Base-by-base conservation (phyloP, 2,797 vertebrate species). In the Chaunax sp. region DNA sequence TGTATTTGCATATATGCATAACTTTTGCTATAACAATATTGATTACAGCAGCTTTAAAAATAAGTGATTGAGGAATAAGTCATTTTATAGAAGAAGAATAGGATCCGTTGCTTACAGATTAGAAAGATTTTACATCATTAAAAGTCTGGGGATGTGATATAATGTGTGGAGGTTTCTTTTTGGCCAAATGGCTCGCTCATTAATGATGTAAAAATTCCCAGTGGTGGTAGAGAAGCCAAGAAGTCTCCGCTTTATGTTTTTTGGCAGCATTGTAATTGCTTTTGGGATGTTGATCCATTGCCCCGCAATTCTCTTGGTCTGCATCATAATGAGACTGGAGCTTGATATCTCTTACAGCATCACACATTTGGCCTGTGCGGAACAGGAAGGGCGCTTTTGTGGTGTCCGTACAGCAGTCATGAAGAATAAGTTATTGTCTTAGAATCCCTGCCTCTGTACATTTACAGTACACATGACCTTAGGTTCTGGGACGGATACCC, bases 261-360 rank as follows among this genome's bases (percentile, higher is more conserved):
- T 73, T 81, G 66, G 66, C 41, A 75, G 55, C 55, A 80, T 60
- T 78, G 64, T 80, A 75, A 53, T 73, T 80, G 46, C 64, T 79
- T 80, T 72, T 62, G 61, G 70, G 64, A 80, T 66, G 75, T 60
- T 78, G 68, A 68, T 78, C 78, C 59, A 58, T 70, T 77, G 75
- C 64, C 70, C 64, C 9, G 14, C 57, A 59, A 59, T 70, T 81
- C 53, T 65, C 61, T 71, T 68, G 55, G 65, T 71, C 81, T 85
- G 86, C 80, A 85, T 88, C 51, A 26, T 74, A 81, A 88, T 78
- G 70, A 82, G 68, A 50, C 59, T 43, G 23, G 16, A 64, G 55
- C 62, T 72, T 82, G 75, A 81, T 69, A 54, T 69, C 57, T 75
- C 28, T 63, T 63, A 20, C 58, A 73, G 26, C 59, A 63, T 80